These are phyloP conservation scores for Stomorhina lunata DNA, from an alignment of 2,888 invertebrate genomes.

Conservation along the genomic window DNA sequence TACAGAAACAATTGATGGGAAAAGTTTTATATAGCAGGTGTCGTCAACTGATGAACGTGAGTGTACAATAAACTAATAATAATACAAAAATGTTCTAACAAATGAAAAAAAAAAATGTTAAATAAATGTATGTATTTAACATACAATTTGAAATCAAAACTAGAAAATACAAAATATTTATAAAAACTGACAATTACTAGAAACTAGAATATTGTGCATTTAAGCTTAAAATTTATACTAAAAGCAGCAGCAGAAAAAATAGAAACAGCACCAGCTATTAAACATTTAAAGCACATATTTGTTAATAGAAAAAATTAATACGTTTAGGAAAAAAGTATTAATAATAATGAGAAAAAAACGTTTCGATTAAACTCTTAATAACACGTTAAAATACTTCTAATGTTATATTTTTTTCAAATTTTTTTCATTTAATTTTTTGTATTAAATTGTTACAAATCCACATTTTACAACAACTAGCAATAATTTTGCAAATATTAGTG, in stretches of 20 bases:
- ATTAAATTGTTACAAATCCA: constrained; percentile 47
- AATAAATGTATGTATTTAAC: neutral
- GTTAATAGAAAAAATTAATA: neutral
- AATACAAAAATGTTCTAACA: neutral
- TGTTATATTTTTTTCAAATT: constrained; percentile 1
- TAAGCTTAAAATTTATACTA: constrained; percentile 60
- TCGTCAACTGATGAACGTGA: too few species aligned
- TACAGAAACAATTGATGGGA: too few species aligned
- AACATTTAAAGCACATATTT: constrained; percentile 27
- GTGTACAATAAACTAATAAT: too few species aligned
- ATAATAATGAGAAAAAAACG: constrained; percentile 62
- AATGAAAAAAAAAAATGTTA: neutral
- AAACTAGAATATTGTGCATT: constrained; percentile 63
- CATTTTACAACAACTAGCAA: constrained; percentile 5
- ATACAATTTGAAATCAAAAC: constrained; percentile 10
- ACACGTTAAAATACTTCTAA: constrained; percentile 64
- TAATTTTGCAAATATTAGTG: constrained; percentile 23
- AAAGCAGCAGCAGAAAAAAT: constrained; percentile 21
- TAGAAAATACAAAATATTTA: constrained; percentile 17
- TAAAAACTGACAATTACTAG: constrained; percentile 55
- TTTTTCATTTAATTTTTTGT: neutral
- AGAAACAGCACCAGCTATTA: constrained; percentile 34
- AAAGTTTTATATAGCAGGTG: too few species aligned
- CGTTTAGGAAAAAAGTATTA: constrained; percentile 34
- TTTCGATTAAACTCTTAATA: constrained; percentile 68